phyloP scores from a whole-genome alignment of 2,113 vertebrate genomes.

The Notiomystis cincta region DNA sequence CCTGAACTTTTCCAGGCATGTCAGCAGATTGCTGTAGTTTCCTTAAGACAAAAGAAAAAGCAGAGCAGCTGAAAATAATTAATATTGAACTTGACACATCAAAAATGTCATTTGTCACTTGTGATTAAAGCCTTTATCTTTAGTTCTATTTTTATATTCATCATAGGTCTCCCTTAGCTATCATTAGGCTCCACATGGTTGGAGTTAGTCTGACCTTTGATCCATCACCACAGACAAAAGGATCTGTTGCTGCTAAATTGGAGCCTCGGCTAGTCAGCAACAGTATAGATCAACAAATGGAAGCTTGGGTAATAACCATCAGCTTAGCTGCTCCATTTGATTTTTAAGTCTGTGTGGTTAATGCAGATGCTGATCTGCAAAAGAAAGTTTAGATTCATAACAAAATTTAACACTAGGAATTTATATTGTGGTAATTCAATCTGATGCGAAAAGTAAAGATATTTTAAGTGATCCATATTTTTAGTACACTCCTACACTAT shows the following conservation, averaged over 20 bases:
- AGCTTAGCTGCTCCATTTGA: neutral
- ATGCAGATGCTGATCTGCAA: neutral
- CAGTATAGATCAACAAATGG: neutral
- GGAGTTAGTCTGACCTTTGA: slow-evolving; percentile 68
- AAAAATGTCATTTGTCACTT: slow-evolving; percentile 68
- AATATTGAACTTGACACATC: slow-evolving; percentile 67
- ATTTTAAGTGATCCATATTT: neutral
- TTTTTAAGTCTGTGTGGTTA: neutral
- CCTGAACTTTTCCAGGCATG: slow-evolving; percentile 63
- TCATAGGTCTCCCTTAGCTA: slow-evolving; percentile 57
- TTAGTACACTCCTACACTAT: neutral
- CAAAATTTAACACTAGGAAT: neutral
- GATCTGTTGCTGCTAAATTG: slow-evolving; percentile 41
- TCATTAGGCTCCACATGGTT: slow-evolving; percentile 66
- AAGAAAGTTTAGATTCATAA: neutral
- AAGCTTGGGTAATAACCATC: neutral
- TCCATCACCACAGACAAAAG: slow-evolving; percentile 46
- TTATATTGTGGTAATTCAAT: neutral
- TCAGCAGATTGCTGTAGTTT: slow-evolving; percentile 58
- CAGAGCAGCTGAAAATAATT: slow-evolving; percentile 66
- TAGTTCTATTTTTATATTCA: slow-evolving; percentile 61
- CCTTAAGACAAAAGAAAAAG: slow-evolving; percentile 57
- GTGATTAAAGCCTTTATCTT: slow-evolving; percentile 65
- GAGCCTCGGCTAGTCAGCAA: neutral
- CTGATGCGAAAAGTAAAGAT: neutral